Conservation (phyloP, 2,797 vertebrate species). For the Lepilemur septentrionalis region DNA sequence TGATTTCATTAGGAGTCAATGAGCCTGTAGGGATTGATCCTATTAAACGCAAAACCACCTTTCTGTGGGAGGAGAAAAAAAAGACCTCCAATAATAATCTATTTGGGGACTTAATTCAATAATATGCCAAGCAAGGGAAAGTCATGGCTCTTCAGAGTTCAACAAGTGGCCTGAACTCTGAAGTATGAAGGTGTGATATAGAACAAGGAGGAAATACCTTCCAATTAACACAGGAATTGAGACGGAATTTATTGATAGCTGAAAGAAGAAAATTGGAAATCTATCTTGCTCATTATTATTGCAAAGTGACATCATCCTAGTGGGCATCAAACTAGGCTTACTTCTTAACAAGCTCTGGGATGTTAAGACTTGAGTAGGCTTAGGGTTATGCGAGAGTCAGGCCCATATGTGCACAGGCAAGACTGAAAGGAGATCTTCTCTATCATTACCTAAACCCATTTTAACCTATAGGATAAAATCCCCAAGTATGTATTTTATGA, state of each 20-base stretch:
- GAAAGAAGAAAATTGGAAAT: neutral
- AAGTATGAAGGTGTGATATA: neutral
- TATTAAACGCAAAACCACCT: neutral
- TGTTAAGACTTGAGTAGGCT: neutral
- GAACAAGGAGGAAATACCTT: neutral
- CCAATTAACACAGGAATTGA: neutral
- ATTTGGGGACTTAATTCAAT: neutral
- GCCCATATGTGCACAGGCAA: neutral
- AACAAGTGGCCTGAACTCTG: neutral
- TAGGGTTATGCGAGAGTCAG: neutral
- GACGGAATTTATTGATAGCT: neutral
- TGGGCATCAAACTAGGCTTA: neutral
- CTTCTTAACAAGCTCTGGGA: neutral
- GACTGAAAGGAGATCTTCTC: neutral
- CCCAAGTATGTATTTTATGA: neutral
- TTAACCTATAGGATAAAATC: neutral
- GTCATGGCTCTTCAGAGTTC: neutral
- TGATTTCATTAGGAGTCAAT: neutral
- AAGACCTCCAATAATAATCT: neutral
- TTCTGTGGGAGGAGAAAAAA: neutral
- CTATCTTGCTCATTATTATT: neutral
- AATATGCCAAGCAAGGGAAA: neutral
- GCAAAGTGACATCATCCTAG: neutral
- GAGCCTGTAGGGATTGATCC: neutral
- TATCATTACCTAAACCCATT: neutral